Conservation (phyloP, 2,113 vertebrate species). For the Jaculus jaculus region DNA sequence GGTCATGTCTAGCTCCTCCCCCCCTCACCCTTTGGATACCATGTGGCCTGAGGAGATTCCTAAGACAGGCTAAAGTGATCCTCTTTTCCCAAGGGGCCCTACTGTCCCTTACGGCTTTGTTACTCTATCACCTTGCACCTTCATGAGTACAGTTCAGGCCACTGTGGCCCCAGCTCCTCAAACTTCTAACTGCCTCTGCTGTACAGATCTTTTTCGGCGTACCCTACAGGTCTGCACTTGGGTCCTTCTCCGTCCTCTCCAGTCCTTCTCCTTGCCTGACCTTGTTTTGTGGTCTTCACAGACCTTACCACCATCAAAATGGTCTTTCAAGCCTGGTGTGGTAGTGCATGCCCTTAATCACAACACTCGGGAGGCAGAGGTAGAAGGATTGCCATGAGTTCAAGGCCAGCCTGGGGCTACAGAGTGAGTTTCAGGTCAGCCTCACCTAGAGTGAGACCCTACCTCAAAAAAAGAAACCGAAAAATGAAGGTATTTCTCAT, state of each 20-base stretch:
- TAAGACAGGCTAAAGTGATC: neutral
- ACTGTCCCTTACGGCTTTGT: neutral
- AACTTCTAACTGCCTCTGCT: neutral
- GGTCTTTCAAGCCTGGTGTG: neutral
- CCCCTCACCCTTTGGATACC: neutral
- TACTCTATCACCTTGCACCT: fast-evolving
- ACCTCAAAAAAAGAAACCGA: too few relatives aligned
- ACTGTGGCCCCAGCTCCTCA: fast-evolving
- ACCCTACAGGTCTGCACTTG: neutral
- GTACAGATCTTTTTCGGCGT: fast-evolving
- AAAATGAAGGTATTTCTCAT: neutral
- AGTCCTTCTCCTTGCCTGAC: fast-evolving
- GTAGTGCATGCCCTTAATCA: too few relatives aligned
- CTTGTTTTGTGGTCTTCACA: neutral
- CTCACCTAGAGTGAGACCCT: too few relatives aligned
- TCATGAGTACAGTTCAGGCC: neutral
- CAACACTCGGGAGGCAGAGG: too few relatives aligned
- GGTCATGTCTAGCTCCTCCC: neutral
- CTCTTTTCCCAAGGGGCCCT: neutral
- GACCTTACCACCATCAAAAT: fast-evolving
- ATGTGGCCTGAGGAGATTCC: neutral
- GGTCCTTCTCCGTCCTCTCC: neutral
- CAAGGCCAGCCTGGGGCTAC: too few relatives aligned
- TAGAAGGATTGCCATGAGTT: too few relatives aligned
- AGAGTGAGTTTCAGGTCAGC: too few relatives aligned